phyloP scores from a whole-genome alignment of 2,888 invertebrate genomes.

The Standfussiana lucernea region DNA sequence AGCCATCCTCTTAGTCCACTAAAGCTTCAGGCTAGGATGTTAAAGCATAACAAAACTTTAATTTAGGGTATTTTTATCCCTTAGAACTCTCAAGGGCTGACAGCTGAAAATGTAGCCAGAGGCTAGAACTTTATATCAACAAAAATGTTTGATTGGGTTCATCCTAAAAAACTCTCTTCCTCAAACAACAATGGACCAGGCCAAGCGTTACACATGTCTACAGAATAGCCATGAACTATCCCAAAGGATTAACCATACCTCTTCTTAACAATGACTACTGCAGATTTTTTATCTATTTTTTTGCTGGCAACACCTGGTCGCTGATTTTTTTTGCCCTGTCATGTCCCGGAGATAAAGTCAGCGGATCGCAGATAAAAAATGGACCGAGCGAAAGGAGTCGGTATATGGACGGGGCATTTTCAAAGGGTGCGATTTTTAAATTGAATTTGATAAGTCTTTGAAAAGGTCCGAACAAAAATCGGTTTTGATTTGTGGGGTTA shows the following conservation, averaged over 20 bases:
- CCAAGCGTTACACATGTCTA: constrained; percentile 86
- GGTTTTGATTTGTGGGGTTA: constrained; percentile 80
- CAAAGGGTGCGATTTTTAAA: constrained; percentile 81
- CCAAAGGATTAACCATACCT: constrained; percentile 79
- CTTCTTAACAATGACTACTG: constrained; percentile 67
- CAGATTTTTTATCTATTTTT: constrained; percentile 74
- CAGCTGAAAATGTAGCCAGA: constrained; percentile 63
- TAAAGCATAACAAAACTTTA: not conserved
- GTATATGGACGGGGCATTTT: constrained; percentile 71
- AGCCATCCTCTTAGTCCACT: no score
- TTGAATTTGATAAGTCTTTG: constrained; percentile 80
- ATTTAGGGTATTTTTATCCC: not conserved
- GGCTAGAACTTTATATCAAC: constrained; percentile 67
- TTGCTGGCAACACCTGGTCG: constrained; percentile 81
- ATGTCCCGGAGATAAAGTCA: constrained; percentile 81
- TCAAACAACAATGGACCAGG: constrained; percentile 73
- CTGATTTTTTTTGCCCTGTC: constrained; percentile 82
- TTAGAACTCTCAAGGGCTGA: constrained; percentile 10
- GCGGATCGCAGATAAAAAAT: constrained; percentile 80
- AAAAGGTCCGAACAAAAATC: constrained; percentile 72
- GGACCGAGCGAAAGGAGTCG: constrained; percentile 71
- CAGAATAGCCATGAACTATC: constrained; percentile 71
- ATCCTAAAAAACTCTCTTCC: constrained; percentile 67
- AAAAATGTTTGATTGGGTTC: constrained; percentile 68
- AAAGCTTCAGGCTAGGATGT: not conserved